phyloP scores from a whole-genome alignment of 2,888 invertebrate species.

The Antheraea assamensis region DNA sequence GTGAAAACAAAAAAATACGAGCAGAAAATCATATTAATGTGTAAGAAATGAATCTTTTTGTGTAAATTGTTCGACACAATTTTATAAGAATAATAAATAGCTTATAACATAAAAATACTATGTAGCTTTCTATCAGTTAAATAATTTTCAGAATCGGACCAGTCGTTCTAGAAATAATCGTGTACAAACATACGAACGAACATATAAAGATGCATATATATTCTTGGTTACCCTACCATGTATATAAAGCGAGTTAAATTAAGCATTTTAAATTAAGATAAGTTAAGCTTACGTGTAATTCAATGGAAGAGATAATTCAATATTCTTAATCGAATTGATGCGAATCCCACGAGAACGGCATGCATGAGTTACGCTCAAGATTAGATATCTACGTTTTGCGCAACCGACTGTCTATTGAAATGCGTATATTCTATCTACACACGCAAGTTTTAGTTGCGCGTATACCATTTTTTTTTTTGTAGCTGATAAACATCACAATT shows the following conservation, averaged over 20 bases:
- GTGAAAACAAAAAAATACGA: no score
- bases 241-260: slow-evolving; percentile 13
- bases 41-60: no score
- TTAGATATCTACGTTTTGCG: slow-evolving; percentile 34
- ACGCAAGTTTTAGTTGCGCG: no score
- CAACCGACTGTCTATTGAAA: neutral
- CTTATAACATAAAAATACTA: no score
- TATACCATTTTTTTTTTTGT: no score
- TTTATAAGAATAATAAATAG: no score
- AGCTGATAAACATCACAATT: no score
- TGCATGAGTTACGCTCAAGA: slow-evolving; percentile 33
- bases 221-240: neutral
- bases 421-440: neutral
- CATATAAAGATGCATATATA: neutral
- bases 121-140: no score
- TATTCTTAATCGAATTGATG: slow-evolving; percentile 58
- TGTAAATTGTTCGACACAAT: no score
- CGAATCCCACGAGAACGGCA: slow-evolving; percentile 57
- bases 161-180: slow-evolving; percentile 7
- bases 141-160: no score
- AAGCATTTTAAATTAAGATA: slow-evolving; percentile 13
- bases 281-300: neutral
- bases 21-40: no score
- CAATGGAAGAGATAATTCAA: slow-evolving; percentile 16
- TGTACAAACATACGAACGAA: neutral